phyloP scores from a whole-genome alignment of 53 echinoderm and acorn worm species.

The Crossaster papposus region DNA sequence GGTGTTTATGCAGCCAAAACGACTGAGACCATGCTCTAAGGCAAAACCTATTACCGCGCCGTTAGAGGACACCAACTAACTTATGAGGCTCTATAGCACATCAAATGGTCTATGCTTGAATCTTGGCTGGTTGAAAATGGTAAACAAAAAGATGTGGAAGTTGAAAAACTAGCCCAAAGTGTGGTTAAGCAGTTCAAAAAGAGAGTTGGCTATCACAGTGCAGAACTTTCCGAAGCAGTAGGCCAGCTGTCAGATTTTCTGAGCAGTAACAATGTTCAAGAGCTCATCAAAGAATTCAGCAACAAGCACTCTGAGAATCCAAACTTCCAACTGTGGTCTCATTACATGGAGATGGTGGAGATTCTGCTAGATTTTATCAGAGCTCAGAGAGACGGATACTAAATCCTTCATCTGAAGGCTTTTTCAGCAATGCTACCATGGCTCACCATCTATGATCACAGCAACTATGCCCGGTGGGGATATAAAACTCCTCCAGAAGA shows the following conservation, averaged over 20 bases:
- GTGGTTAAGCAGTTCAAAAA: conserved; percentile 20
- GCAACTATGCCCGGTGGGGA: conserved; percentile 48
- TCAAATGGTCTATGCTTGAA: no score
- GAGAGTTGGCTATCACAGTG: background rate
- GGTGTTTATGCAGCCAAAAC: conserved; percentile 45
- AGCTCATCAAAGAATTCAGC: background rate
- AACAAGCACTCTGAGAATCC: conserved; percentile 26
- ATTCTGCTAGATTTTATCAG: conserved; percentile 46
- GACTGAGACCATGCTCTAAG: no score
- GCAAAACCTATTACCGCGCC: no score
- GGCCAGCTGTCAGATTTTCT: conserved; percentile 12
- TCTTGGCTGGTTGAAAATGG: no score
- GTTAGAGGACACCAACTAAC: no score
- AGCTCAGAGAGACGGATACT: conserved; percentile 27
- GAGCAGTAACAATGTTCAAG: background rate
- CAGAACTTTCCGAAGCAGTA: conserved; percentile 3
- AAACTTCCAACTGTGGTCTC: conserved; percentile 34
- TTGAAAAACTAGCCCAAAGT: no score
- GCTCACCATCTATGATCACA: conserved; percentile 42
- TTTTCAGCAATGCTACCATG: conserved; percentile 58
- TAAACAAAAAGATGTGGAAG: no score
- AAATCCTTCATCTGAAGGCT: conserved; percentile 48
- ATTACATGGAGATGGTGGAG: conserved; percentile 38
- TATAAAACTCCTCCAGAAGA: conserved; percentile 32
- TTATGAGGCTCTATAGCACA: conserved; percentile 22